phyloP scores from a whole-genome alignment of 1,140 invertebrate species.

The Drosophila pachea region DNA sequence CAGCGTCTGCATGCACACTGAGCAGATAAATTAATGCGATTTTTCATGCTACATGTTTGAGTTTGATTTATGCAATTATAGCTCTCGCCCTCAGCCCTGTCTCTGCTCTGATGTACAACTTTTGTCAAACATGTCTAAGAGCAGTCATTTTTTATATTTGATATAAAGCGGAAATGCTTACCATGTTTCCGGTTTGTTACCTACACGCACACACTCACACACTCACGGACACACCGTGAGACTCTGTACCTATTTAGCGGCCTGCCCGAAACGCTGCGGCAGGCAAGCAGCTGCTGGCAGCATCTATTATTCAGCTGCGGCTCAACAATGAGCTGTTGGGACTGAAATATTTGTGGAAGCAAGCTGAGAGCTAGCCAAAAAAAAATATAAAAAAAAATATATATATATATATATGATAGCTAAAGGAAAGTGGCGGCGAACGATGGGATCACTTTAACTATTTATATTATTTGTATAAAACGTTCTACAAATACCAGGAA shows the following conservation, averaged over 20 bases:
- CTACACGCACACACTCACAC: slow-evolving; percentile 30
- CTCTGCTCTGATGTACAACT: slow-evolving; percentile 55
- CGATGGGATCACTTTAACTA: not conserved
- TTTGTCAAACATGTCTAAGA: slow-evolving; percentile 76
- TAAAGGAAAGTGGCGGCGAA: not conserved
- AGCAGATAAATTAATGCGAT: slow-evolving; percentile 78
- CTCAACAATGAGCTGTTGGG: not conserved
- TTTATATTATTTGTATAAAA: not conserved
- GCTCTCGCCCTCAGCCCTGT: slow-evolving; percentile 30
- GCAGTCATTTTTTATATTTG: slow-evolving; percentile 72
- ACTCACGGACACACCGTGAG: not conserved
- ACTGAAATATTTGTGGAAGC: not conserved
- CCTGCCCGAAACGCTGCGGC: not conserved
- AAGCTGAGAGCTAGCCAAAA: not conserved
- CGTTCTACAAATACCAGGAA: too few relatives aligned
- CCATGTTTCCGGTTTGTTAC: slow-evolving; percentile 71
- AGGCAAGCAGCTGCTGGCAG: not conserved
- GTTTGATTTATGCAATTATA: slow-evolving; percentile 78
- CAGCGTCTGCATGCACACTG: slow-evolving; percentile 57
- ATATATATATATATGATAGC: not conserved
- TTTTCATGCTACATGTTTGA: slow-evolving; percentile 77
- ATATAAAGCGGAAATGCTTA: slow-evolving; percentile 72
- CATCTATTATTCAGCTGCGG: not conserved
- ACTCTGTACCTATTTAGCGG: not conserved
- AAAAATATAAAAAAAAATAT: not conserved